Evolutionary conservation across 2,797 vertebrate genomes (phyloP).

Genomic region (Hypotaenidia philippensis): DNA sequence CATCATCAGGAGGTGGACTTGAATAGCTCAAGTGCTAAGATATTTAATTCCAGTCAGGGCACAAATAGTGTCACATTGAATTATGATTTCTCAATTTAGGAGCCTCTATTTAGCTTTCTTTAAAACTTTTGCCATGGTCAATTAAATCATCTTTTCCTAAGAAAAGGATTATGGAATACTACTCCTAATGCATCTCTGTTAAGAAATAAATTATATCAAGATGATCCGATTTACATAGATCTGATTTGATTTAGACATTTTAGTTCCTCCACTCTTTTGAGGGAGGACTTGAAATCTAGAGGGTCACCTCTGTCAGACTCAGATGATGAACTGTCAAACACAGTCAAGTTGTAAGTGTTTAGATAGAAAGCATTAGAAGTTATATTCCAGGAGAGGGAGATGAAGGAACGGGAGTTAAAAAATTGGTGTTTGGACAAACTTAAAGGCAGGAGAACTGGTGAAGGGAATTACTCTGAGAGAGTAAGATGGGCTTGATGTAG

Average conservation of each 20-base stretch:
- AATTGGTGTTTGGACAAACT: neutral
- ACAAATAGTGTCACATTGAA: neutral
- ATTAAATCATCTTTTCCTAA: neutral
- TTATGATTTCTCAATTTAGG: neutral
- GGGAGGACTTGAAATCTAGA: neutral
- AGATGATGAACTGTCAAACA: neutral
- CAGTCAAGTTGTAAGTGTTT: neutral
- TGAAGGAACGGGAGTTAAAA: neutral
- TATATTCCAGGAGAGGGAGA: neutral
- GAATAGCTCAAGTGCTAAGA: neutral
- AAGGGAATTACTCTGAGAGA: neutral
- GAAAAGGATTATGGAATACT: neutral
- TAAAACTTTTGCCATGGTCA: neutral
- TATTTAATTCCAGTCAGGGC: neutral
- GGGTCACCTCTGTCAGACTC: neutral
- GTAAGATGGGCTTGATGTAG: neutral
- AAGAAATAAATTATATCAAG: conserved; percentile 14
- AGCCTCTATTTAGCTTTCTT: neutral
- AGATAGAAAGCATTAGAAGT: neutral
- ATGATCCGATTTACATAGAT: neutral
- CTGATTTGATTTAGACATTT: neutral
- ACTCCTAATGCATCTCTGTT: neutral
- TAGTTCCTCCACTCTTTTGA: neutral
- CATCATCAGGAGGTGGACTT: neutral
- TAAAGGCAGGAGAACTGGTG: neutral